Evolutionary conservation across 2,888 invertebrate species (phyloP), one percentile per base, ranked within the genome.

Genomic region (Coenonympha arcania): DNA sequence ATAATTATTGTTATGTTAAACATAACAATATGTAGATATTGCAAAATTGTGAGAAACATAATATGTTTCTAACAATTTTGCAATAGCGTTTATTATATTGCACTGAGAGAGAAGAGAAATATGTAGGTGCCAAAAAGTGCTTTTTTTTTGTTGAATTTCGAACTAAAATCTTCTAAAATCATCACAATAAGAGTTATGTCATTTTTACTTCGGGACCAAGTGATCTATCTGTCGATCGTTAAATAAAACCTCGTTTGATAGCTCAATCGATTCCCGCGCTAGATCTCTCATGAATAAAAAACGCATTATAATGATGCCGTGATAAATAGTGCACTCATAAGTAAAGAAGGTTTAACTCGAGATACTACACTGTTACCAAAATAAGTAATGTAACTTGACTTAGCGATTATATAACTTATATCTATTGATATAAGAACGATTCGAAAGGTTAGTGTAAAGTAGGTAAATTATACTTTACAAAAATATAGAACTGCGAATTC

Each of bases 251-350:
- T 49, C 58, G 50, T 63, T 63, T 71, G 76, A 78, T 78, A 73
- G 64, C 73, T 77, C 73, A 76, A 78, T 78, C 73, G 67, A 64
- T 68, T 61, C 60, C 53, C 56, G 57, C 60, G 61, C 61, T 64
- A 57, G 60, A 60, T 61, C 51, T 44, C 70, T 76, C 73, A 78
- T 78, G 76, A 78, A 78, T 78, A 78, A 76, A 75, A 76, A 68
- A 66, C 59, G 60, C 71, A 75, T 78, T 76, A 73, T 63, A 67
- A 63, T 58, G 57, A 59, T 56, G 52, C 45, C 31, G 51, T 57
- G 58, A 62, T 60, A 64, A 59, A 64, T 58, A 64, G 57, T 61
- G 52, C 58, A 57, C 48, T 44, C 46, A 26, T 31, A 44, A 41
- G 24, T 42, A 48, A 46, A 33, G 30, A n/a, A 39, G 31, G 20